Base-by-base conservation (phyloP, 2,113 vertebrate species). In the Hipposideros armiger region DNA sequence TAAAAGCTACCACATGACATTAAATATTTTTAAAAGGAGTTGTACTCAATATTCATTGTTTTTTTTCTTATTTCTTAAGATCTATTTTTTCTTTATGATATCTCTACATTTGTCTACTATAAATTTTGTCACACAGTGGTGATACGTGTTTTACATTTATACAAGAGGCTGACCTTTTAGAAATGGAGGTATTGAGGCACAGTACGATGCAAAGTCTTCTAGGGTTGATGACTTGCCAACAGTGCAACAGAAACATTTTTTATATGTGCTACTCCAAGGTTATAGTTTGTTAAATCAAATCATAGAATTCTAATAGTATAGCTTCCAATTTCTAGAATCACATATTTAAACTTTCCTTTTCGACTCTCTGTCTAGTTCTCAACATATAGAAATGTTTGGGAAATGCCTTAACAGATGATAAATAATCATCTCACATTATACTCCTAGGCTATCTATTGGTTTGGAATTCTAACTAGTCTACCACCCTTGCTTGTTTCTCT, bases 1-100 rank as follows among this genome's bases (percentile, higher is more conserved):
- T 22, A 50, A 19, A 81, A 95, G 26, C 19, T 40, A 92, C 3
- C 11, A 42, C 0, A 3, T 80, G 32, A 69, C 50, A 87, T 19
- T 69, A 87, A 95, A 83, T 42, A 73, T 66, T 66, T 97, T 24
- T 5, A n/a, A 85, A 84, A 90, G 3, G 1, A 54, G 5, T n/a
- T 81, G 20, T 36, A 24, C 3, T 95, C 16, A 78, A 73, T 40
- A 66, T 30, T 70, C 17, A 72, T 15, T 70, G 16, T 56, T 89
- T 93, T 56, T 89, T 93, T 74, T 52, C 30, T 70, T 50, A 94
- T 6, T 95, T 95, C n/a, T 64, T 67, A 83, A 83, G 7, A 47
- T 83, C 8, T 69, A 7, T 20, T 60, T 77, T 90, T 89, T 77
- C 67, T 86, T 80, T 94, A 54, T 4, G 77, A 26, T 74, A 22